Base-by-base conservation (phyloP, 2,797 vertebrate genomes). In the Tokudaia tokunoshimensis region DNA sequence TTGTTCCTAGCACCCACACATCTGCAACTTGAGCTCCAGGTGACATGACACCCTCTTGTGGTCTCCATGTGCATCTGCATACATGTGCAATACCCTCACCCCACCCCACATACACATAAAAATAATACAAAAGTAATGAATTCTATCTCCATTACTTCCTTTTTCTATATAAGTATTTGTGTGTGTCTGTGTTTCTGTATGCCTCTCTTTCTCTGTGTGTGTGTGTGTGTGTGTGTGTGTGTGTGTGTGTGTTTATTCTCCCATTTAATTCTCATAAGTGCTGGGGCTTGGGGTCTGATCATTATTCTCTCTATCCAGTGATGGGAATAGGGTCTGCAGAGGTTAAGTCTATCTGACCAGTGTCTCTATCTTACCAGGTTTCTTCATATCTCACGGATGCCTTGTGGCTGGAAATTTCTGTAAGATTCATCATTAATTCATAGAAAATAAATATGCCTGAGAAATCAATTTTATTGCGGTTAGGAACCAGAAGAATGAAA, bases 341-440 rank as follows among this genome's bases (percentile, higher is more conserved):
- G 1, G 11, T 7, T 6, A 22, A 6, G 4, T 55, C 55, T 65
- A 0, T 13, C 44, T 3, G 4, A 47, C 63, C 22, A 20, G 4
- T 1, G 0, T 86, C 47, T 11, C 4, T 7, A 8, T 41, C 13
- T 29, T 57, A n/a, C 44, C 9, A 0, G 19, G 4, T 15, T n/a
- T 85, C 57, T 82, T 52, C 29, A 4, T 22, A 22, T 50, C 34
- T 57, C 10, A 26, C 3, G 1, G 1, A 2, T 4, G 31, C 14
- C 41, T 41, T 10, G 9, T 78, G 31, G 52, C 44, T n/a, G 29
- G 44, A 6, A 29, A 79, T 29, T 22, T 34, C 37, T 55, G 6
- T 1, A 10, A 26, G 78, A 86, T 57, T 57, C 26, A 47, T 20
- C 57, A 11, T 47, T 63, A n/a, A 76, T 37, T 82, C 41, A 76